These are phyloP conservation scores for Tribolium freemani DNA, from an alignment of 2,888 invertebrate species.

Conservation along the genomic window DNA sequence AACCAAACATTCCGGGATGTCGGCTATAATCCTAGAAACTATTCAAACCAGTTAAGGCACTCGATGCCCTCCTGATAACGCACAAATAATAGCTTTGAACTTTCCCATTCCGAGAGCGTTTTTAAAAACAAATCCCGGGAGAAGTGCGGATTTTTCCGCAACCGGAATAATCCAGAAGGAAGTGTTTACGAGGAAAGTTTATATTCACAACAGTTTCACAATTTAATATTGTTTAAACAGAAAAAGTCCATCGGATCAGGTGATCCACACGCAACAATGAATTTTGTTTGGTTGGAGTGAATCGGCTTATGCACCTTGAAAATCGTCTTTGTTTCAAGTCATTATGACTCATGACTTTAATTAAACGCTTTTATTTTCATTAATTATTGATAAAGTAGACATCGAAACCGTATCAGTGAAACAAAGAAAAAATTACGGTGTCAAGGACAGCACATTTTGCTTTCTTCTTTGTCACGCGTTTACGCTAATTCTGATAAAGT, in stretches of 20 bases:
- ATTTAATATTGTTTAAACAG: background rate
- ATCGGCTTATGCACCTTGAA: constrained; percentile 21
- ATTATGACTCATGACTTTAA: constrained; percentile 7
- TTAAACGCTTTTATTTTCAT: constrained; percentile 31
- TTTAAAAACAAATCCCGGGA: background rate
- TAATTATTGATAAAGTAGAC: constrained; percentile 16
- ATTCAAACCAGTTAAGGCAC: constrained; percentile 15
- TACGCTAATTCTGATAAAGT: background rate
- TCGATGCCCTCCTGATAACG: constrained; percentile 6
- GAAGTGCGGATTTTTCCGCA: background rate
- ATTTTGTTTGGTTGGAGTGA: background rate
- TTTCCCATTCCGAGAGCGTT: background rate
- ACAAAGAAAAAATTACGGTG: constrained; percentile 25
- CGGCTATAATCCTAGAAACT: constrained; percentile 6
- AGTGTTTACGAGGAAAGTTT: background rate
- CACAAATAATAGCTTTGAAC: constrained; percentile 3
- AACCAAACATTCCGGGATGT: constrained; percentile 7
- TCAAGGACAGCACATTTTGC: constrained; percentile 6
- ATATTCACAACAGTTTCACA: background rate
- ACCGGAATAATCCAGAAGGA: constrained; percentile 1
- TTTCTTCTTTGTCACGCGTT: background rate
- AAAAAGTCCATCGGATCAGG: background rate
- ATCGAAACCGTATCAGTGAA: constrained; percentile 13
- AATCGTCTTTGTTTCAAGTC: constrained; percentile 14
- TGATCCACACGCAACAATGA: background rate